A percentile compares a stretch with the other conserved stretches of the same genome.
Conservation (phyloP, 2,113 vertebrate genomes). For the Pygoscelis antarcticus region DNA sequence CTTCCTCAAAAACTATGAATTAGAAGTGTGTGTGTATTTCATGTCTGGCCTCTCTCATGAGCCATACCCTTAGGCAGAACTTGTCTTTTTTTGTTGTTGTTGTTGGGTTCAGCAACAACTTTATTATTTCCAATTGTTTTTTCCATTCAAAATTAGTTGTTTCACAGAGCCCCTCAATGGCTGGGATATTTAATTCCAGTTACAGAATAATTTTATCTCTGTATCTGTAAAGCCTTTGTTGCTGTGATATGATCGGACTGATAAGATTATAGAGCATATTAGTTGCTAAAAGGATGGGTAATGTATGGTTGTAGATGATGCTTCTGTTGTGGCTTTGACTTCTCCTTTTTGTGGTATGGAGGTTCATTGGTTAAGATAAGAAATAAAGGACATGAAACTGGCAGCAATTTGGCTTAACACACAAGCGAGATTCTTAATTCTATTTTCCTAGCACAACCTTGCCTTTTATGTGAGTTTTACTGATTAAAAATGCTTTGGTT, state of each 20-base stretch:
- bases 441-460: not conserved
- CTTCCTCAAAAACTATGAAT: not conserved
- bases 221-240: not conserved
- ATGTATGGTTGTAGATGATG: not conserved
- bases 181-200: not conserved
- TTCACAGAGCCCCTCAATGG: not conserved
- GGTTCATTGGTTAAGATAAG: not conserved
- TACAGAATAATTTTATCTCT: not conserved
- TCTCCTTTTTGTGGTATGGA: not conserved
- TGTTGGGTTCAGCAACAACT: not conserved
- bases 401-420: not conserved
- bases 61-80: not conserved
- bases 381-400: not conserved
- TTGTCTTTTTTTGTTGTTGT: not conserved
- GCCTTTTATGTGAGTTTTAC: not conserved
- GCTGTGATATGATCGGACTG: not conserved
- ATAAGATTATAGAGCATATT: not conserved
- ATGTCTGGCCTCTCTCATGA: not conserved
- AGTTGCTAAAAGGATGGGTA: not conserved
- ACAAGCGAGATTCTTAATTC: not conserved
- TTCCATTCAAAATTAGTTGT: not conserved
- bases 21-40: not conserved
- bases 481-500: not conserved
- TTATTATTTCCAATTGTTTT: not conserved
- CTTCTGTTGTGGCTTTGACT: constrained; percentile 24